phyloP scores from a whole-genome alignment of 2,888 invertebrate species.

The Conus canariensis region DNA sequence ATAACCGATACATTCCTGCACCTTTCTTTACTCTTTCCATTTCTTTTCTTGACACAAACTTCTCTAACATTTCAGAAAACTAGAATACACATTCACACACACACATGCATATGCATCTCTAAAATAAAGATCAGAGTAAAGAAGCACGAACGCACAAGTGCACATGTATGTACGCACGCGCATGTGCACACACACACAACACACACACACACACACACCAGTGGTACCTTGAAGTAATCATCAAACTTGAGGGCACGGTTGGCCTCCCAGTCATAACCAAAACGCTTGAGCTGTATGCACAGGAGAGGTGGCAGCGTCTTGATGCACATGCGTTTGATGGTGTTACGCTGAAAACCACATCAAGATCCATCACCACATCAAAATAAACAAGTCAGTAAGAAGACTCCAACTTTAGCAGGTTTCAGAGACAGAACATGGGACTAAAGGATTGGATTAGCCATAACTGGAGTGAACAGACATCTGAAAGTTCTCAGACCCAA shows the following conservation, averaged over 20 bases:
- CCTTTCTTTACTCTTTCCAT: background rate
- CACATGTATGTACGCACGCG: background rate
- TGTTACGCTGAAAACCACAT: conserved; percentile 77
- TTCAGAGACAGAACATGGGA: too few species aligned
- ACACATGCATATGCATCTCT: too few species aligned
- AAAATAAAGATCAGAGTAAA: too few species aligned
- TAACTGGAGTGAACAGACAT: too few species aligned
- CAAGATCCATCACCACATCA: background rate
- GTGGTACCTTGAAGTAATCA: conserved; percentile 79
- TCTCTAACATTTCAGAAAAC: background rate
- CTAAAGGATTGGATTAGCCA: too few species aligned
- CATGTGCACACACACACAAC: background rate
- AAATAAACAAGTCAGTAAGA: background rate
- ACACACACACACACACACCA: background rate
- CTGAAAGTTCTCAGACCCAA: too few species aligned
- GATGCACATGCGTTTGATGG: conserved; percentile 81
- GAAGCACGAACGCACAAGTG: too few species aligned
- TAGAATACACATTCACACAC: background rate
- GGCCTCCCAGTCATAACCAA: conserved; percentile 81
- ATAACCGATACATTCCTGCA: background rate
- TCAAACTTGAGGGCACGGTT: conserved; percentile 81
- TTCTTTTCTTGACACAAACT: background rate
- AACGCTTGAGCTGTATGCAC: conserved; percentile 81
- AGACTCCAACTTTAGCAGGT: too few species aligned
- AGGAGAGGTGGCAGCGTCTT: conserved; percentile 80